Percentiles rank a stretch among this genome's conserved stretches.
Evolutionary conservation across 1,140 invertebrate species (phyloP).

Genomic region (Rhynchophorus ferrugineus): DNA sequence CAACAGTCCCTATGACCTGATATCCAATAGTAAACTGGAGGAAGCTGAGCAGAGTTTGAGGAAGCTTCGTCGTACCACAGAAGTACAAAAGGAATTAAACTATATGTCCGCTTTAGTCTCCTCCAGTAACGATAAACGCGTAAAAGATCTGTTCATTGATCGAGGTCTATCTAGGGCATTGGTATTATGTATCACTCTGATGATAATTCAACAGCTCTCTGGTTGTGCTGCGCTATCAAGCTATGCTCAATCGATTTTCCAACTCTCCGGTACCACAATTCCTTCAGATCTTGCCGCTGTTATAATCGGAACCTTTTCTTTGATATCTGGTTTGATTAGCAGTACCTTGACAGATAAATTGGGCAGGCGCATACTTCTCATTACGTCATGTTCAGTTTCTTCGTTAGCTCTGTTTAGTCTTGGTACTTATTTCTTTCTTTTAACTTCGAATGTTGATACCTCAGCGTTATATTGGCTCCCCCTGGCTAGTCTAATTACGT

Average conservation of each 20-base stretch:
- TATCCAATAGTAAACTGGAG: constrained; percentile 8
- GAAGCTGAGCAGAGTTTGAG: constrained; percentile 19
- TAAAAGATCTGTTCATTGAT: constrained; percentile 47
- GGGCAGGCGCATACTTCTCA: constrained; percentile 62
- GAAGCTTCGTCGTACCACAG: constrained; percentile 17
- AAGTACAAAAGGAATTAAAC: constrained; percentile 53
- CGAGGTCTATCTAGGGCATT: constrained; percentile 54
- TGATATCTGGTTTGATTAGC: constrained; percentile 7
- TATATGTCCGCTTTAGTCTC: constrained; percentile 44
- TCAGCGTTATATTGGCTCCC: constrained; percentile 27
- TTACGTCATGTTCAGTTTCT: constrained; percentile 59
- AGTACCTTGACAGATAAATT: constrained; percentile 30
- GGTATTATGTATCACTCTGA: constrained; percentile 58
- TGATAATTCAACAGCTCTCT: constrained; percentile 64
- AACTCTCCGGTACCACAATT: constrained; percentile 49
- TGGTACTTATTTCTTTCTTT: constrained; percentile 19
- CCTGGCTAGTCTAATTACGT: constrained; percentile 24
- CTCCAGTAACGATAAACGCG: constrained; percentile 29
- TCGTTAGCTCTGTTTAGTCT: constrained; percentile 28
- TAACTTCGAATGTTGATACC: constrained; percentile 4
- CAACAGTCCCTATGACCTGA: constrained; percentile 60
- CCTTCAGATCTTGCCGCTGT: constrained; percentile 29
- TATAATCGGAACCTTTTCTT: constrained; percentile 11
- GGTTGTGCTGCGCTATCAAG: constrained; percentile 77
- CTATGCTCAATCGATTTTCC: constrained; percentile 66